These are phyloP conservation scores for Drosophila barbarae DNA, from an alignment of 2,888 invertebrate species.

Conservation along the genomic window DNA sequence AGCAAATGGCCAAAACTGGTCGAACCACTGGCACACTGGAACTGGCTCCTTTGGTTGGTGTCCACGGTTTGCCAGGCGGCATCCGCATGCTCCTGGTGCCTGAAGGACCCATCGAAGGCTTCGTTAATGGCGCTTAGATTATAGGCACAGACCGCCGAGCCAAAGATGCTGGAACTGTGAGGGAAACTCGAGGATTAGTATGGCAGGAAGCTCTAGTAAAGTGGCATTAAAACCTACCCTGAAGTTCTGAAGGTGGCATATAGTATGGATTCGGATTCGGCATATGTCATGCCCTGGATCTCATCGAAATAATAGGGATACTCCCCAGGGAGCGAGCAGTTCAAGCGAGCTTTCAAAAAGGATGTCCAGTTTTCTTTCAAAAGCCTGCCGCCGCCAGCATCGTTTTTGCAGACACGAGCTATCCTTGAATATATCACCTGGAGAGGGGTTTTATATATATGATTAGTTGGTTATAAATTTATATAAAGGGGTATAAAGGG, in stretches of 20 bases:
- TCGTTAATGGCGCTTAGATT: conserved; percentile 89
- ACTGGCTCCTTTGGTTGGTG: conserved; percentile 82
- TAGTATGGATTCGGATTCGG: conserved; percentile 87
- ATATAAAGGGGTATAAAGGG: too few relatives aligned
- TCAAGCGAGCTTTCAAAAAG: conserved; percentile 90
- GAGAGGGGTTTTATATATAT: conserved; percentile 43
- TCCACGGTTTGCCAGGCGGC: conserved; percentile 88
- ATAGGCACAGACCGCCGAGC: conserved; percentile 95
- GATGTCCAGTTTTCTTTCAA: conserved; percentile 95
- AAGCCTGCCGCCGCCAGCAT: conserved; percentile 87
- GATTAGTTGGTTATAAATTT: neutral
- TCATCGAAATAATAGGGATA: conserved; percentile 94
- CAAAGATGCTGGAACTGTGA: conserved; percentile 89
- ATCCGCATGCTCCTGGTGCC: conserved; percentile 88
- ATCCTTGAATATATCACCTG: conserved; percentile 93
- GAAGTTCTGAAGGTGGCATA: conserved; percentile 93
- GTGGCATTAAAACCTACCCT: conserved; percentile 80
- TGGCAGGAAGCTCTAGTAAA: too few relatives aligned
- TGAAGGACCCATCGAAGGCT: conserved; percentile 92
- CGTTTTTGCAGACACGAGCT: conserved; percentile 94
- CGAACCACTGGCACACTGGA: conserved; percentile 82
- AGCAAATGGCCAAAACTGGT: conserved; percentile 80
- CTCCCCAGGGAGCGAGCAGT: conserved; percentile 90
- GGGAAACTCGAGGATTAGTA: neutral
- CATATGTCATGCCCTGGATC: conserved; percentile 90